Percentiles rank a stretch among this genome's conserved stretches.
phyloP scores from a whole-genome alignment of 1,140 invertebrate genomes.

The Drosophila ambigua region DNA sequence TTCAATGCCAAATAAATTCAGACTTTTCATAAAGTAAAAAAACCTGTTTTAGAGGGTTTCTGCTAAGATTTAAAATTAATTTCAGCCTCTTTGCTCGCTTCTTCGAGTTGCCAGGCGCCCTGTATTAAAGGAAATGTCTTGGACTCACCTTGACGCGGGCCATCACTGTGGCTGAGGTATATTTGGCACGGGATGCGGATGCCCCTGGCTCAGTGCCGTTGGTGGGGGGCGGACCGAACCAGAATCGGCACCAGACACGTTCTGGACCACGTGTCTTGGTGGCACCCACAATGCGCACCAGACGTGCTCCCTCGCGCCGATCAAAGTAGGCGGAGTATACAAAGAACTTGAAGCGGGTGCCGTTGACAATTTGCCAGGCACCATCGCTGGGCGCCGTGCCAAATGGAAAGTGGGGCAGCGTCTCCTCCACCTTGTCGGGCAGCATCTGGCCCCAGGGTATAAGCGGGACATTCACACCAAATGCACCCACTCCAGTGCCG shows the following conservation, averaged over 20 bases:
- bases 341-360: constrained; percentile 93
- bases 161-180: constrained; percentile 88
- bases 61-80: no score
- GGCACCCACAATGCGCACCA: constrained; percentile 92
- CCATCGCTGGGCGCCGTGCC: constrained; percentile 85
- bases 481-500: constrained; percentile 43
- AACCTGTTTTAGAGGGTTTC: no score
- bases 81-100: no score
- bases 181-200: constrained; percentile 55
- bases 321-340: constrained; percentile 96
- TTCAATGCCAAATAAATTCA: no score
- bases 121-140: neutral
- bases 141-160: constrained; percentile 90
- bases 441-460: constrained; percentile 82
- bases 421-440: constrained; percentile 83
- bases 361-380: constrained; percentile 86
- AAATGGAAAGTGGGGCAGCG: constrained; percentile 84
- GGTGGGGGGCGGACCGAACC: constrained; percentile 86
- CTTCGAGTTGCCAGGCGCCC: no score
- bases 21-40: no score
- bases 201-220: constrained; percentile 52
- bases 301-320: constrained; percentile 87
- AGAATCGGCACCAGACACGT: constrained; percentile 93
- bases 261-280: constrained; percentile 93
- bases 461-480: constrained; percentile 66